phyloP scores from a whole-genome alignment of 2,797 vertebrate species.

The Onychomys torridus region DNA sequence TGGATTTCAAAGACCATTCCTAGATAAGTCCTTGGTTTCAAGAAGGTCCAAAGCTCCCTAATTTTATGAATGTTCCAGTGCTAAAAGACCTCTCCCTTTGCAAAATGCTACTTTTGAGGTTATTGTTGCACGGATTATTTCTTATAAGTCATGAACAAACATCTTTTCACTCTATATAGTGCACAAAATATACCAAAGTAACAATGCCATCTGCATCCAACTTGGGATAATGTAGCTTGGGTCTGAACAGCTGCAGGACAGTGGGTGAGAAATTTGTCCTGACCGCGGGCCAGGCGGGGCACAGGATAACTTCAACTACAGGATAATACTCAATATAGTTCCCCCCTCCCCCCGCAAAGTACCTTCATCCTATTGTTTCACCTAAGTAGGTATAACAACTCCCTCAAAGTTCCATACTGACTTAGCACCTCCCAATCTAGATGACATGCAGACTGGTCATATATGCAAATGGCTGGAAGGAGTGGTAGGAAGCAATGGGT shows the following conservation, averaged over 20 bases:
- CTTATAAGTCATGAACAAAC: neutral
- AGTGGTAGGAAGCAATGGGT: neutral
- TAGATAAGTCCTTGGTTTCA: neutral
- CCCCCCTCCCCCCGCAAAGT: neutral
- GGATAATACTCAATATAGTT: neutral
- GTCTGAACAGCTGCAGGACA: no score
- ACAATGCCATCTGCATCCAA: neutral
- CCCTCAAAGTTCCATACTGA: neutral
- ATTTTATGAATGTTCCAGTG: neutral
- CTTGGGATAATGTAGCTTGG: neutral
- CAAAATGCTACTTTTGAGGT: neutral
- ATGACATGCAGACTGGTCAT: neutral
- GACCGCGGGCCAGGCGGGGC: no score
- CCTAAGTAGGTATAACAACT: neutral
- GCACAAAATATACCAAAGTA: neutral
- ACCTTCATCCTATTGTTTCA: neutral
- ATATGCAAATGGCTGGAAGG: neutral
- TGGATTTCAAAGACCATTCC: neutral
- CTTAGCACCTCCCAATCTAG: neutral
- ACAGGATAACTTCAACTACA: no score
- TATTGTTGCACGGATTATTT: no score
- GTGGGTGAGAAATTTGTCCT: no score
- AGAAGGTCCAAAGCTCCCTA: accelerated
- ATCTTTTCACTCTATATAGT: neutral
- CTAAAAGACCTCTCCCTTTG: neutral